phyloP scores from a whole-genome alignment of 1,140 invertebrate genomes.

The Drosophila obscura region DNA sequence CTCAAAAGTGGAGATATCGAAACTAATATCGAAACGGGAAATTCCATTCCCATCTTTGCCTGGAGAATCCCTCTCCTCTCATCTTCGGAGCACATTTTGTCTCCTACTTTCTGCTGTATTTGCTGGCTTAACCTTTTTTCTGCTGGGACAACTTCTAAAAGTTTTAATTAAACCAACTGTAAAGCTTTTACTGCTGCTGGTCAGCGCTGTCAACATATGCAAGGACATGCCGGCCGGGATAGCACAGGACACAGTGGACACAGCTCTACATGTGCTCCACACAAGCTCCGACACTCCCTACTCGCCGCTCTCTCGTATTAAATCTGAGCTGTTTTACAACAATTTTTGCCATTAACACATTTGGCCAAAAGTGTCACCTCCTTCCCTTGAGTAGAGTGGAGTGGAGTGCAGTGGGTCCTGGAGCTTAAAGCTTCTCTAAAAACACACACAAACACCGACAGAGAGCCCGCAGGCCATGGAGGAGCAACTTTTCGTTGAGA shows the following conservation, averaged over 20 bases:
- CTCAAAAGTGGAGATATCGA: no score
- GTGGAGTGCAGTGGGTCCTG: no score
- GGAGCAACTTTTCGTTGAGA: constrained; percentile 35
- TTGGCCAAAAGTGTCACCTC: constrained; percentile 36
- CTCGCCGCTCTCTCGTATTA: constrained; percentile 40
- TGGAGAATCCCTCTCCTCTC: no score
- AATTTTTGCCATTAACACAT: constrained; percentile 69
- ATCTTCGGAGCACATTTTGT: background rate
- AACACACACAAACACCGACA: constrained; percentile 5
- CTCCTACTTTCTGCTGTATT: background rate
- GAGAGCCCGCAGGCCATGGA: constrained; percentile 30
- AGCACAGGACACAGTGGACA: constrained; percentile 22
- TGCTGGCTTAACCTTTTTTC: constrained; percentile 15
- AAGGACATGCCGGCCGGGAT: constrained; percentile 16
- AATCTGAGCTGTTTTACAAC: constrained; percentile 58
- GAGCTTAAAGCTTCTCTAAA: constrained; percentile 42
- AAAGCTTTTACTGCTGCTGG: constrained; percentile 67
- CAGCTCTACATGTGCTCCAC: constrained; percentile 11
- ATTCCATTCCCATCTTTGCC: no score
- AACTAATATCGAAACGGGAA: no score
- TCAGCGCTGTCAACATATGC: constrained; percentile 55
- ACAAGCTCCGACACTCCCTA: background rate
- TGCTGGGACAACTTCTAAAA: constrained; percentile 47
- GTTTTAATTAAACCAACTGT: constrained; percentile 76
- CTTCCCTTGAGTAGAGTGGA: background rate